Evolutionary conservation across 1,140 invertebrate species (phyloP).

Genomic region (Homarus americanus): DNA sequence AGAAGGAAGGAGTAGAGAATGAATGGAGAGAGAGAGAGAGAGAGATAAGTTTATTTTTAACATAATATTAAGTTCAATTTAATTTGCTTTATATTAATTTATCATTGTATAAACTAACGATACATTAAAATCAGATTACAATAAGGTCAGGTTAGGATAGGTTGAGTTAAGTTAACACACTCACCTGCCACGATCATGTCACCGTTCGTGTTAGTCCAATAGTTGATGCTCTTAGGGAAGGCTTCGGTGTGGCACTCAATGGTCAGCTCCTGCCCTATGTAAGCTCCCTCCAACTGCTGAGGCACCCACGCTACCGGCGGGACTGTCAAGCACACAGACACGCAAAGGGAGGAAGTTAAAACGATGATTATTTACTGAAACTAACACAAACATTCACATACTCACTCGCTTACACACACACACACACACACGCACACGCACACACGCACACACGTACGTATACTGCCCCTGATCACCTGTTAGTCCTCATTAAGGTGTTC

Average conservation of each 20-base stretch:
- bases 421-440: background rate
- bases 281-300: conserved; percentile 79
- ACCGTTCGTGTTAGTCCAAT: conserved; percentile 78
- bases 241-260: conserved; percentile 79
- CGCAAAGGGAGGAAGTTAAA: too few relatives aligned
- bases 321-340: conserved; percentile 52
- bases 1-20: background rate
- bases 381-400: background rate
- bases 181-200: conserved; percentile 77
- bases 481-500: too few relatives aligned
- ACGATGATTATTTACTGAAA: too few relatives aligned
- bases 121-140: too few relatives aligned
- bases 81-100: too few relatives aligned
- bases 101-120: too few relatives aligned
- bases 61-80: too few relatives aligned
- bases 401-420: background rate
- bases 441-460: background rate
- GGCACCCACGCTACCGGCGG: conserved; percentile 78
- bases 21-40: background rate
- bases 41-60: too few relatives aligned
- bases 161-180: too few relatives aligned
- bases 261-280: conserved; percentile 77
- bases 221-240: conserved; percentile 79
- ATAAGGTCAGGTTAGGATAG: too few relatives aligned
- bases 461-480: too few relatives aligned